Percentiles rank a stretch among this genome's conserved stretches.
These are phyloP conservation scores for Nasonia vitripennis DNA, from an alignment of 1,140 invertebrate genomes.

Conservation along the genomic window DNA sequence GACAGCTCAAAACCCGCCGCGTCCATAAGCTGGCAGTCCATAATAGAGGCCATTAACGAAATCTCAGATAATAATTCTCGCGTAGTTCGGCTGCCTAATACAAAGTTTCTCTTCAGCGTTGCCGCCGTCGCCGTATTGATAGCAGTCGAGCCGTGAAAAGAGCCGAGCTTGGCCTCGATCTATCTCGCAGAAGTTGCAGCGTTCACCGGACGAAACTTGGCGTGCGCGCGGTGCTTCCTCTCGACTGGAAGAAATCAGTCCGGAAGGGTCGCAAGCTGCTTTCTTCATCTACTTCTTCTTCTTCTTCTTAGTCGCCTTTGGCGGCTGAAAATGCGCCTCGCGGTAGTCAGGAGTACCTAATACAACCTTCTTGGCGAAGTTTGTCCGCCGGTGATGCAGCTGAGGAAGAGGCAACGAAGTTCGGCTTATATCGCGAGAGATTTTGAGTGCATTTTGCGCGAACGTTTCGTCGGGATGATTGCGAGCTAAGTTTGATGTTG, in stretches of 20 bases:
- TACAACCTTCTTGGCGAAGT: background rate
- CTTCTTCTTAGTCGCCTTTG: background rate
- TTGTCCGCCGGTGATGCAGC: background rate
- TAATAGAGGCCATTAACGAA: constrained; percentile 31
- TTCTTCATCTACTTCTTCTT: background rate
- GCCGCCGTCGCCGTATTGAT: background rate
- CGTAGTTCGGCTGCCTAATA: background rate
- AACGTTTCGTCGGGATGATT: no score
- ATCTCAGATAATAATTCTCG: background rate
- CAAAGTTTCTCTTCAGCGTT: background rate
- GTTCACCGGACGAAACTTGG: background rate
- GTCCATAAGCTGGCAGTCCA: background rate
- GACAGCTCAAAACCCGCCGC: background rate
- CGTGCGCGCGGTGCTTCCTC: background rate
- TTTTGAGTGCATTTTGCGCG: background rate
- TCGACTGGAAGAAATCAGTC: constrained; percentile 24
- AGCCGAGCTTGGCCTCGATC: background rate
- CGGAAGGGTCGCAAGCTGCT: background rate
- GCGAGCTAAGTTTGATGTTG: background rate
- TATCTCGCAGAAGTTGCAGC: background rate
- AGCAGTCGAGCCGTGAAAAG: constrained; percentile 13
- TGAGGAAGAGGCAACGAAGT: background rate
- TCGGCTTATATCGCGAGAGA: background rate
- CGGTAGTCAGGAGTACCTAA: background rate
- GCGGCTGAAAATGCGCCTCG: background rate